Percentiles rank a stretch among this genome's conserved stretches.
Evolutionary conservation across 2,113 vertebrate species (phyloP).

Genomic region (Ploceus nigricollis): DNA sequence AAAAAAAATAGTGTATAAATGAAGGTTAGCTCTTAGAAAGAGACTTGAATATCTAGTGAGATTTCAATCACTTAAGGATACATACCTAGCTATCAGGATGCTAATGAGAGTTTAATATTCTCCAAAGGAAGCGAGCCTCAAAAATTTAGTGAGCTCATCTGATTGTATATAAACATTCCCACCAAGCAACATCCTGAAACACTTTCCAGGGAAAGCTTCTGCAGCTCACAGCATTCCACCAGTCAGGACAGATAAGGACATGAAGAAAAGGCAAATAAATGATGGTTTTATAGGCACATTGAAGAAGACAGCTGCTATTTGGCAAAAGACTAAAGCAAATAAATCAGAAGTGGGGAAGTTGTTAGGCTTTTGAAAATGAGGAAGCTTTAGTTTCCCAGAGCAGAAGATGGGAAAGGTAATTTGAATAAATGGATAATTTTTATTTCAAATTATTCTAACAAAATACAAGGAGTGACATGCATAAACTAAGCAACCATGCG

Average conservation of each 20-base stretch:
- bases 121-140: neutral
- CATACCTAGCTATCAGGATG: neutral
- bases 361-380: neutral
- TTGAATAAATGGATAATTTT: neutral
- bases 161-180: neutral
- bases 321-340: neutral
- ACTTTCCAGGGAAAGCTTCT: neutral
- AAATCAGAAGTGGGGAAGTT: neutral
- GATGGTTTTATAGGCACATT: neutral
- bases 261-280: neutral
- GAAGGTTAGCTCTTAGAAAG: neutral
- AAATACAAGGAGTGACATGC: neutral
- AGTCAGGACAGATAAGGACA: neutral
- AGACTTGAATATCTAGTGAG: neutral
- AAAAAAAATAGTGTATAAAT: neutral
- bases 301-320: neutral
- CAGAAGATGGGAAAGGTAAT: neutral
- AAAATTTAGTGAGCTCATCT: neutral
- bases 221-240: neutral
- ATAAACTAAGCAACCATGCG: neutral
- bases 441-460: neutral
- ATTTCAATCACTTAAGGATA: neutral
- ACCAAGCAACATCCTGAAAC: neutral
- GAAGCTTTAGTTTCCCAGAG: neutral
- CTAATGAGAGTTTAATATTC: neutral